Percentiles rank a stretch among this genome's conserved stretches.
These are phyloP conservation scores for Rhabdomys pumilio DNA, from an alignment of 2,797 vertebrate species.

Conservation along the genomic window DNA sequence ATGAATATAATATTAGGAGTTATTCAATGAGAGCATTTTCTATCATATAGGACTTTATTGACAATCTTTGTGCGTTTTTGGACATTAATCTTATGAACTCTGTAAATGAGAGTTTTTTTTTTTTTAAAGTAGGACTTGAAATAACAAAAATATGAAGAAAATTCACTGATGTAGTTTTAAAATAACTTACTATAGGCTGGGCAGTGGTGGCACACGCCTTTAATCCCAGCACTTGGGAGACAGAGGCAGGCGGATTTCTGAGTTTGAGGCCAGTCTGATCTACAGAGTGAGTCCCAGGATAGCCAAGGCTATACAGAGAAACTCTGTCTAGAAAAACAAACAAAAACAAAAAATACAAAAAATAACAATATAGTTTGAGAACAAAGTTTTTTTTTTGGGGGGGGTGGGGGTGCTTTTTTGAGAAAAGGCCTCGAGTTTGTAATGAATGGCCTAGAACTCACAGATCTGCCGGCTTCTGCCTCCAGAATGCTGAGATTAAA, in stretches of 20 bases:
- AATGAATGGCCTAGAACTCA: neutral
- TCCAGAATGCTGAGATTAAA: neutral
- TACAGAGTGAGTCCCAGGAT: too few species aligned
- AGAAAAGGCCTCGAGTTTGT: neutral
- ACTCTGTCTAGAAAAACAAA: too few species aligned
- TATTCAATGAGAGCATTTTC: neutral
- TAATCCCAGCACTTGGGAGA: too few species aligned
- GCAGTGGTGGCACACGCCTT: too few species aligned
- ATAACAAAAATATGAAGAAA: neutral
- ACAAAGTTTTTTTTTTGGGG: neutral
- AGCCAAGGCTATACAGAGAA: too few species aligned
- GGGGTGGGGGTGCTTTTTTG: neutral
- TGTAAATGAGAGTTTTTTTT: neutral
- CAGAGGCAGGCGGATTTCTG: too few species aligned
- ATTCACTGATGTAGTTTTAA: neutral
- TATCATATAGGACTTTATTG: neutral
- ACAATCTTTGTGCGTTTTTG: neutral
- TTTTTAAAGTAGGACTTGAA: slow-evolving; percentile 14
- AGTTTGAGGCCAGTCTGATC: too few species aligned
- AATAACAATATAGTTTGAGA: slow-evolving; percentile 36
- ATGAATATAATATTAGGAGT: neutral
- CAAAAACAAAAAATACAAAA: neutral
- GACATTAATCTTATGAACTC: neutral
- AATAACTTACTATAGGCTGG: neutral
- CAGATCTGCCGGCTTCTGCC: neutral